A percentile compares a stretch with the other conserved stretches of the same genome.
Evolutionary conservation across 2,113 vertebrate species (phyloP).

Genomic region (Macaca mulatta): DNA sequence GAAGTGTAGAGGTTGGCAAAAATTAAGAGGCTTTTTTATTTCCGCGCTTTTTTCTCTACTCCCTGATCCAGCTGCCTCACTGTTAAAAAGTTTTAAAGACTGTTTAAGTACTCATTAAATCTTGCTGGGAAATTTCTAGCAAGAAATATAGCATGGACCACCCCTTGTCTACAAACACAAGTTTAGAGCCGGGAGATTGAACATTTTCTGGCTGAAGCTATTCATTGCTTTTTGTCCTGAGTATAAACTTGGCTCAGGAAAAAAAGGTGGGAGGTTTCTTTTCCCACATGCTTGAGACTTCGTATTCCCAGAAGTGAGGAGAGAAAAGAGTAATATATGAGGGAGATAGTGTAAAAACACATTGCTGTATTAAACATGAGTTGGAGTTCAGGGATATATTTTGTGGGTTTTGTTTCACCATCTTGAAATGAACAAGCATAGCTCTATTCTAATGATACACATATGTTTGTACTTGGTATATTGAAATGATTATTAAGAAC

Average conservation of each 20-base stretch:
- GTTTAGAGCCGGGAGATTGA: not conserved
- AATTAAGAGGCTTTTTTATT: not conserved
- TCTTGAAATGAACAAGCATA: constrained; percentile 29
- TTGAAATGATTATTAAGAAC: constrained; percentile 52
- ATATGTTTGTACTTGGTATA: constrained; percentile 42
- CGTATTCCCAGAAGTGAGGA: not conserved
- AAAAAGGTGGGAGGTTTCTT: not conserved
- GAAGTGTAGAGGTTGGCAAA: not conserved
- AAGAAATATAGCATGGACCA: not conserved
- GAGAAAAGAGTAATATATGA: not conserved
- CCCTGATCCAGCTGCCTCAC: not conserved
- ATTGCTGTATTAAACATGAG: constrained; percentile 1
- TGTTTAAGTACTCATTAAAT: not conserved
- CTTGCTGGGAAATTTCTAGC: not conserved
- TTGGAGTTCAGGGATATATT: not conserved
- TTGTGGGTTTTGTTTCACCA: not conserved
- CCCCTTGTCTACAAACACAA: not conserved
- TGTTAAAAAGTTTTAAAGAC: constrained; percentile 23
- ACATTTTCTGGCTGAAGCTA: not conserved
- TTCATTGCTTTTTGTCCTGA: not conserved
- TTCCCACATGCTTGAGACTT: not conserved
- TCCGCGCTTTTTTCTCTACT: not conserved
- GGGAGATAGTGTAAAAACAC: not conserved
- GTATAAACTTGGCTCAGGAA: not conserved
- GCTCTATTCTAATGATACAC: constrained; percentile 34